These are phyloP conservation scores for Brachypteracias leptosomus DNA, from an alignment of 2,113 vertebrate genomes.

Conservation along the genomic window DNA sequence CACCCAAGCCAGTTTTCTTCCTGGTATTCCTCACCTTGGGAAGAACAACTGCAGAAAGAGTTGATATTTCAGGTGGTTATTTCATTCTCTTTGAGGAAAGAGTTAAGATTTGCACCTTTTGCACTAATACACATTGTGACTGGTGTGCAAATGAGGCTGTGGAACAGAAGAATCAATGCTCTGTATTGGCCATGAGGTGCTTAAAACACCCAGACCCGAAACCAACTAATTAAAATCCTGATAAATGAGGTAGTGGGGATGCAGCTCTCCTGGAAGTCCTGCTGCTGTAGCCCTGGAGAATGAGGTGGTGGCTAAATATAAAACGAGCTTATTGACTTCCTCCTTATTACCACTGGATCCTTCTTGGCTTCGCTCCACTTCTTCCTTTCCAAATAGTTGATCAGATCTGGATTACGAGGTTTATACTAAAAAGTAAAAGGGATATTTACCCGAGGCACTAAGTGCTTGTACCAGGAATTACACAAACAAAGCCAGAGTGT, in stretches of 20 bases:
- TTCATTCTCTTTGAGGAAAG: rapidly evolving
- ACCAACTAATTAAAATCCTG: neutral
- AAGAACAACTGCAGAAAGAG: neutral
- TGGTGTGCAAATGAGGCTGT: neutral
- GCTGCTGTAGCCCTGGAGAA: neutral
- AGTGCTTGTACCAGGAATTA: rapidly evolving
- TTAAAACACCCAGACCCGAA: neutral
- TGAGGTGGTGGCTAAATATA: neutral
- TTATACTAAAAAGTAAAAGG: neutral
- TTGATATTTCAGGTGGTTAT: rapidly evolving
- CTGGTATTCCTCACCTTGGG: neutral
- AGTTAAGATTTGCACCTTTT: neutral
- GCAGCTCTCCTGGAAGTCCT: neutral
- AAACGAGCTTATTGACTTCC: neutral
- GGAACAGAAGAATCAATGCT: neutral
- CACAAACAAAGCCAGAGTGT: neutral
- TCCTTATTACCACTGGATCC: neutral
- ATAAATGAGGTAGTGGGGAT: neutral
- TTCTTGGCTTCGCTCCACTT: neutral
- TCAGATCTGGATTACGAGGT: neutral
- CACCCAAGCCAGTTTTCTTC: neutral
- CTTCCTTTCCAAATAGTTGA: neutral
- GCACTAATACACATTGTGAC: neutral
- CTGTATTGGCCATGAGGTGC: neutral
- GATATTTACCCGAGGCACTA: neutral